phyloP scores from a whole-genome alignment of 92 coral and sea anemone species.

The Micromussa lordhowensis region DNA sequence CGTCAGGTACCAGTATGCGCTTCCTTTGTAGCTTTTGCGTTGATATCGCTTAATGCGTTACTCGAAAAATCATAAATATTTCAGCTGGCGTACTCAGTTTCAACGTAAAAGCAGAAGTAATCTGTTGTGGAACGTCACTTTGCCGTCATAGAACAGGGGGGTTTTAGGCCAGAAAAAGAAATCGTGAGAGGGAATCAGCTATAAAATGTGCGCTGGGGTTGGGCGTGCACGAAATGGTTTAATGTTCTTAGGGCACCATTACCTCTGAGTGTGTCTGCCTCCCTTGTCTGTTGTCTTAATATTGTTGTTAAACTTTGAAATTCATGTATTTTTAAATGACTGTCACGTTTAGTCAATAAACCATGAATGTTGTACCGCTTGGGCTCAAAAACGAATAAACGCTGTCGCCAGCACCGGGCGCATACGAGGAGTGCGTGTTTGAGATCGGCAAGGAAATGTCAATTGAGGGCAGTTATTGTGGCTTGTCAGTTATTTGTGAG shows the following conservation, averaged over 20 bases:
- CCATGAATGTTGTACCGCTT: conserved; percentile 59
- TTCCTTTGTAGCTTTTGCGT: conserved; percentile 58
- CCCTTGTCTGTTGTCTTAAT: conserved; percentile 71
- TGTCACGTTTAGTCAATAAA: conserved; percentile 73
- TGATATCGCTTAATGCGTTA: conserved; percentile 69
- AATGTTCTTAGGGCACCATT: conserved; percentile 51
- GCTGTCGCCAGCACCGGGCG: conserved; percentile 13
- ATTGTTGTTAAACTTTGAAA: conserved; percentile 86
- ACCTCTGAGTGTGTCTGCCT: conserved; percentile 47
- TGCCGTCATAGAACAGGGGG: not conserved
- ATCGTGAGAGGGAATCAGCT: conserved; percentile 20
- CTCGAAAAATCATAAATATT: conserved; percentile 76
- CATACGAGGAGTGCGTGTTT: conserved; percentile 35
- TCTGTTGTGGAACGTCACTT: conserved; percentile 32
- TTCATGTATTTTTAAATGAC: conserved; percentile 83
- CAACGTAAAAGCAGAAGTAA: conserved; percentile 44
- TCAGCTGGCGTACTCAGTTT: conserved; percentile 67
- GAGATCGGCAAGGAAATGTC: conserved; percentile 41
- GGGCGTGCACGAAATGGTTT: conserved; percentile 50
- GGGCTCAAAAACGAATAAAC: conserved; percentile 21
- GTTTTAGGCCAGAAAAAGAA: not conserved
- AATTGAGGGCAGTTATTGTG: conserved; percentile 47
- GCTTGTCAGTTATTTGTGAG: conserved; percentile 49
- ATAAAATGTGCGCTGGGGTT: conserved; percentile 26
- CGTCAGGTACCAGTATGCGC: conserved; percentile 68